A percentile compares a stretch with the other conserved stretches of the same genome.
These are phyloP conservation scores for Drosophila cognata DNA, from an alignment of 2,888 invertebrate species.

Conservation along the genomic window DNA sequence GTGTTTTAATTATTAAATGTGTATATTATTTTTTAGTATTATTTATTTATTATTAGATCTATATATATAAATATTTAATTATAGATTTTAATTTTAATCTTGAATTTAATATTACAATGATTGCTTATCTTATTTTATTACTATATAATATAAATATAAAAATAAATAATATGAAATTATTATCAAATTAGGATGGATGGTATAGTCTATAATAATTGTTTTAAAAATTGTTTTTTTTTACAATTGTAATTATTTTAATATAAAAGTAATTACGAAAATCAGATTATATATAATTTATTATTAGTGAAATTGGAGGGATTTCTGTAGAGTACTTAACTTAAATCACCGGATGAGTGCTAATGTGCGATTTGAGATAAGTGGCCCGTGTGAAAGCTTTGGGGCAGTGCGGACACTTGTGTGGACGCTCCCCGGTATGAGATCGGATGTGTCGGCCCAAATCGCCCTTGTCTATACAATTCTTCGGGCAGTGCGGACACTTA, in stretches of 20 bases:
- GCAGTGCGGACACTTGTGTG: conserved; percentile 40
- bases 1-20: neutral
- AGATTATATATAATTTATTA: neutral
- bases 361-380: conserved; percentile 36
- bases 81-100: neutral
- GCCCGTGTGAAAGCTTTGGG: conserved; percentile 38
- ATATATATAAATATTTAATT: neutral
- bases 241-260: neutral
- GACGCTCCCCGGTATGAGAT: conserved; percentile 41
- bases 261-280: neutral
- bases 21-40: neutral
- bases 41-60: neutral
- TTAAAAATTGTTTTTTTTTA: neutral
- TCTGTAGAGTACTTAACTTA: neutral
- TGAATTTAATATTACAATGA: neutral
- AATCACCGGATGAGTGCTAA: conserved; percentile 10
- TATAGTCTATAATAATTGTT: neutral
- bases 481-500: conserved; percentile 44
- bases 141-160: neutral
- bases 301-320: neutral
- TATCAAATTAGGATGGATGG: neutral
- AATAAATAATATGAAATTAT: neutral
- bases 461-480: conserved; percentile 31
- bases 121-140: neutral
- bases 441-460: conserved; percentile 31